phyloP scores from a whole-genome alignment of 2,888 invertebrate genomes.

The Sicus ferrugineus region DNA sequence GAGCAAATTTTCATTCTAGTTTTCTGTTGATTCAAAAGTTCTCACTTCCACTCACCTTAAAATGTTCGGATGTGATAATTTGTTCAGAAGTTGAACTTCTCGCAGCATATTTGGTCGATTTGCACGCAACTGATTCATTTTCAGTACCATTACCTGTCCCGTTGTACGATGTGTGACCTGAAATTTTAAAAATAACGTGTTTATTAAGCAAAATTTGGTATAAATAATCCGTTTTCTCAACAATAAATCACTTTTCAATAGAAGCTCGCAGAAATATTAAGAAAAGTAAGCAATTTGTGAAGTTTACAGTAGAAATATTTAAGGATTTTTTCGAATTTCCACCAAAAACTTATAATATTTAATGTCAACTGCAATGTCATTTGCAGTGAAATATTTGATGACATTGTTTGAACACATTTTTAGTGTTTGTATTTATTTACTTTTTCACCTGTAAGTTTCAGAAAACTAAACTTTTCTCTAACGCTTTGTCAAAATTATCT shows the following conservation, averaged over 20 bases:
- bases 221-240: constrained; percentile 15
- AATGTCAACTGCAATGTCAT: constrained; percentile 33
- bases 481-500: background rate
- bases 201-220: constrained; percentile 22
- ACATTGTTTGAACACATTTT: constrained; percentile 19
- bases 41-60: constrained; percentile 77
- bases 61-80: constrained; percentile 92
- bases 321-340: no score
- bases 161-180: constrained; percentile 93
- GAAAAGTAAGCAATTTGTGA: no score
- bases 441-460: background rate
- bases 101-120: constrained; percentile 96
- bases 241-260: background rate
- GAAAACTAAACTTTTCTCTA: background rate
- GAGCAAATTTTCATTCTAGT: background rate
- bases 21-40: constrained; percentile 4
- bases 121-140: constrained; percentile 93
- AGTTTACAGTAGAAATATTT: no score
- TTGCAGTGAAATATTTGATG: constrained; percentile 26
- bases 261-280: background rate
- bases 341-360: constrained; percentile 35
- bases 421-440: background rate
- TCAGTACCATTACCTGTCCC: constrained; percentile 95
- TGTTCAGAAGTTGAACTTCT: constrained; percentile 96
- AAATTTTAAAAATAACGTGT: constrained; percentile 34